Base-by-base conservation (phyloP, 2,797 vertebrate genomes). In the Sitta carolinensis region DNA sequence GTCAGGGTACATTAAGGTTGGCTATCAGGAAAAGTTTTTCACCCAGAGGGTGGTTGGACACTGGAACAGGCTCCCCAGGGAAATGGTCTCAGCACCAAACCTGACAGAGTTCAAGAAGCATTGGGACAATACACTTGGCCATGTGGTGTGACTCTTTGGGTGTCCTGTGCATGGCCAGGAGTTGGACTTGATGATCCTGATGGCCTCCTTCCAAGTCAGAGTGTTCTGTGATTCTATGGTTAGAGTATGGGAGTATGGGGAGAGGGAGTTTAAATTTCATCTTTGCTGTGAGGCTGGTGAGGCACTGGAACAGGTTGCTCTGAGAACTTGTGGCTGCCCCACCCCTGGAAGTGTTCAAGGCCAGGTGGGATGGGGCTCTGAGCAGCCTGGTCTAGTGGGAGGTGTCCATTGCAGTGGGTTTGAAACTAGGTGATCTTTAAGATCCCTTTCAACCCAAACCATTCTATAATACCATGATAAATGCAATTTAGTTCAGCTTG, bases 341-440 rank as follows among this genome's bases (percentile, higher is more conserved):
- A 12, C 48, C 13, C 34, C n/a, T 77, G 30, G 11, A 47, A 36
- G 5, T 42, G 27, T 66, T 36, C 47, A 47, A 72, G 80, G 13
- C 11, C 26, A 42, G 30, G 9, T 7, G 58, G 34, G 29, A 36
- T 64, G 58, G 40, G 38, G 13, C 38, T 77, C 47, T 77, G 40
- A 64, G 64, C 21, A 77, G 10, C 13, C 59, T 42, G n/a, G 18
- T 72, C 17, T 40, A 36, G 18, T 58, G 30, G 34, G 42, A 52
- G 12, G 3, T 64, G 12, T 17, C n/a, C 11, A 19, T 51, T 34
- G 21, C 21, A 40, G 18, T 0, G 0, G 18, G 5, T 55, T 51
- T 77, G 38, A 25, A 72, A 10, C 21, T 27, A 34, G 12, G 9
- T 58, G 17, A 42, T 59, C 30, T 52, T 64, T 52, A 52, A 57